Evolutionary conservation across 2,113 vertebrate species (phyloP), one percentile per base, ranked within the genome.

Genomic region (Hyaena hyaena): DNA sequence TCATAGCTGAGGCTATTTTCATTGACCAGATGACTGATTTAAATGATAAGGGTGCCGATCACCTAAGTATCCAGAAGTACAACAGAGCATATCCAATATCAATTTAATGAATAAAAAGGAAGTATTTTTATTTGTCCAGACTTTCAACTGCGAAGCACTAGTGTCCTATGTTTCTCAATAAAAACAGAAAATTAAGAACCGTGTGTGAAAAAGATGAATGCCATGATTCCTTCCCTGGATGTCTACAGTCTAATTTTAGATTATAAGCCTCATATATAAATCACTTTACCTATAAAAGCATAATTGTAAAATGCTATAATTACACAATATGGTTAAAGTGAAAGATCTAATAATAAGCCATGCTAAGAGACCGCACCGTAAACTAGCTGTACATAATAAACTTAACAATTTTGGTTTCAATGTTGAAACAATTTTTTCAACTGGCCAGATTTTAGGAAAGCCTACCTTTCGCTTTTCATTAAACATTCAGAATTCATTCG

Each of bases 401-500:
- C 2, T 45, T 43, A n/a, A 24, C 7, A 77, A 19, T 91, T 58
- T 89, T 71, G 7, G 4, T 96, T 89, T 94, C 35, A 81, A 24
- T 69, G 17, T 35, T 43, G 55, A 19, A 63, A 73, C 43, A 31
- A 31, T 5, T 83, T 87, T 87, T 93, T 71, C n/a, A 88, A 48
- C n/a, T 58, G 35, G n/a, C 7, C 55, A 80, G 39, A 9, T 86
- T 91, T 86, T 83, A 82, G 73, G 50, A 90, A 95, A 93, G 65
- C 9, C 90, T 6, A 35, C 24, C 35, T 96, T 95, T 79, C 21
- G 10, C 9, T 87, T 97, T 96, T 92, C 68, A 92, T 68, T 89
- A 28, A 81, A 90, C 55, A 79, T 31, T 88, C 58, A 90, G 80
- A 94, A 58, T 68, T 85, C 19, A 93, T 95, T 66, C 90, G 35